Evolutionary conservation across 1,140 invertebrate species (phyloP).

Genomic region (Atopsyche davidsoni): DNA sequence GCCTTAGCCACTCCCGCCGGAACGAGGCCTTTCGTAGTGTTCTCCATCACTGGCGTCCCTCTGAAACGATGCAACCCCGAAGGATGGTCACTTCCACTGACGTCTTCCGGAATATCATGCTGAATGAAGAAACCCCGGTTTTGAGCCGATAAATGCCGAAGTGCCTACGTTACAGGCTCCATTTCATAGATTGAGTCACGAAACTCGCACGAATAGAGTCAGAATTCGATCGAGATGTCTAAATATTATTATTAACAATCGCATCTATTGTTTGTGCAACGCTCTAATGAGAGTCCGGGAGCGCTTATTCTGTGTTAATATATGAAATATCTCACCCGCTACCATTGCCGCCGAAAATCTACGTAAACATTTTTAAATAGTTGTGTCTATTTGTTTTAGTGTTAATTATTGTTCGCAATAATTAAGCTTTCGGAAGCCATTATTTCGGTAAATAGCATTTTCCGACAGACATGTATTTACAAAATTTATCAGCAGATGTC

Average conservation of each 20-base stretch:
- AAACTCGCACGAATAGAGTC: no score
- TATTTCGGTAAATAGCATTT: conserved; percentile 49
- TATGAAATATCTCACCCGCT: conserved; percentile 10
- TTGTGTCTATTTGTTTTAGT: conserved; percentile 17
- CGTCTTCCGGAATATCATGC: no score
- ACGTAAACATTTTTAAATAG: conserved; percentile 11
- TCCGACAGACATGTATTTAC: conserved; percentile 48
- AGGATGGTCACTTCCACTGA: no score
- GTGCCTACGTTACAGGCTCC: no score
- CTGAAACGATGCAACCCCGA: conserved; percentile 23
- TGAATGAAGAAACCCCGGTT: no score
- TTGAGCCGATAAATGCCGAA: no score
- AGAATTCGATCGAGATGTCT: no score
- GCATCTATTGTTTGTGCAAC: conserved; percentile 18
- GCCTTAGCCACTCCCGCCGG: conserved; percentile 32
- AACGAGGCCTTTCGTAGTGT: conserved; percentile 34
- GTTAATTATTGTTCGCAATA: conserved; percentile 29
- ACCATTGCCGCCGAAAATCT: conserved; percentile 12
- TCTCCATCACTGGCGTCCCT: conserved; percentile 32
- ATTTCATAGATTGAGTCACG: no score
- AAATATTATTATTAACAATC: conserved; percentile 21
- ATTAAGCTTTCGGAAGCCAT: conserved; percentile 51
- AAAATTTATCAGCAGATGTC: conserved; percentile 46
- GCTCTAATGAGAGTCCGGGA: conserved; percentile 4
- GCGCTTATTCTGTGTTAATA: conserved; percentile 1